These are phyloP conservation scores for Hormaphis cornu DNA, from an alignment of 1,140 invertebrate species.

Conservation along the genomic window DNA sequence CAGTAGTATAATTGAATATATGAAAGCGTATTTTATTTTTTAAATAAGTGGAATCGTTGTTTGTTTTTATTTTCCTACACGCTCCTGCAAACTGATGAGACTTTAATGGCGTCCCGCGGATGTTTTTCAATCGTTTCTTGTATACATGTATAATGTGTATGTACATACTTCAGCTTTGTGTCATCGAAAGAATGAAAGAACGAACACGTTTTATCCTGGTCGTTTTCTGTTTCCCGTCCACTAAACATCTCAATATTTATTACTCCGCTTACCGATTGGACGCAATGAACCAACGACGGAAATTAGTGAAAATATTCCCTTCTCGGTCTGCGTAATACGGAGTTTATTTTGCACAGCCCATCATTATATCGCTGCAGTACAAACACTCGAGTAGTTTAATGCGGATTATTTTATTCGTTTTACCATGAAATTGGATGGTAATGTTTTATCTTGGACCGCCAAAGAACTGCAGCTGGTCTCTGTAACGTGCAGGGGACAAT, in stretches of 20 bases:
- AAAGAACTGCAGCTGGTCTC: too few relatives aligned
- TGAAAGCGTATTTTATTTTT: not conserved
- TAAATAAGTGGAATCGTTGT: not conserved
- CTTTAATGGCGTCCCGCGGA: not conserved
- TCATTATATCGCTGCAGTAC: not conserved
- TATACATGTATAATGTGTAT: not conserved
- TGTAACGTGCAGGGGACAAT: too few relatives aligned
- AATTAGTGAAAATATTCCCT: not conserved
- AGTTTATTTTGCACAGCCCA: not conserved
- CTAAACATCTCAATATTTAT: not conserved
- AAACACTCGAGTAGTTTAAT: not conserved
- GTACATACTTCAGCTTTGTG: not conserved
- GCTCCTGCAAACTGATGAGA: not conserved
- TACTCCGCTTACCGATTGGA: not conserved
- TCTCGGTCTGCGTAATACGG: not conserved
- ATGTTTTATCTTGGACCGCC: not conserved
- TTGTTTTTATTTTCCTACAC: not conserved
- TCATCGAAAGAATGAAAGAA: not conserved
- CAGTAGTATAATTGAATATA: slow-evolving; percentile 12
- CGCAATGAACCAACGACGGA: not conserved
- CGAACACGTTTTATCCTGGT: too few relatives aligned
- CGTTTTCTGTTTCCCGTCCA: not conserved
- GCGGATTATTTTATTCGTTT: not conserved
- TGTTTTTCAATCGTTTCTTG: not conserved
- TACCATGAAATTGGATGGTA: slow-evolving; percentile 5